Percentiles rank a stretch among this genome's conserved stretches.
phyloP scores from a whole-genome alignment of 2,888 invertebrate species.

The Eupithecia insigniata region DNA sequence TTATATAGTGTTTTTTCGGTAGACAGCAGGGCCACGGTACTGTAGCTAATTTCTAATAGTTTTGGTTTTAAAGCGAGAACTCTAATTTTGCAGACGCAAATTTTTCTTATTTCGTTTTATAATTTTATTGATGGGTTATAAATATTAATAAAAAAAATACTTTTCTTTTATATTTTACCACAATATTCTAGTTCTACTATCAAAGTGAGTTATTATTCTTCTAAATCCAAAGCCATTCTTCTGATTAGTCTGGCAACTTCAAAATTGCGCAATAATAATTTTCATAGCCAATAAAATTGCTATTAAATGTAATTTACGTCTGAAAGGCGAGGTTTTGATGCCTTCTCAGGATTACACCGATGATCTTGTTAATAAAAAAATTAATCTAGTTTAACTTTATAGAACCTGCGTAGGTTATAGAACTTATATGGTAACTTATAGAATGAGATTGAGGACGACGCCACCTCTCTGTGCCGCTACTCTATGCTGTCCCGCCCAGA shows the following conservation, averaged over 20 bases:
- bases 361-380: neutral
- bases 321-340: slow-evolving; percentile 43
- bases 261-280: slow-evolving; percentile 67
- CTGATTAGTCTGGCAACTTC: slow-evolving; percentile 63
- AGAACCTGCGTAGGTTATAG: too few relatives aligned
- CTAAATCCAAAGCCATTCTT: slow-evolving; percentile 62
- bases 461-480: too few relatives aligned
- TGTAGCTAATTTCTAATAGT: neutral
- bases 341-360: slow-evolving; percentile 40
- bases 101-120: neutral
- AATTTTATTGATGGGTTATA: neutral
- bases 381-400: slow-evolving; percentile 7
- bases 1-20: neutral
- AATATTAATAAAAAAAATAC: neutral
- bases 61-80: too few relatives aligned
- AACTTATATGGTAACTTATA: too few relatives aligned
- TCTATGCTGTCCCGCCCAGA: too few relatives aligned
- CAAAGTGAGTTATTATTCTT: slow-evolving; percentile 35
- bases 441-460: too few relatives aligned
- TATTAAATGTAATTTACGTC: slow-evolving; percentile 61
- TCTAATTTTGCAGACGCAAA: too few relatives aligned
- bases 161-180: neutral
- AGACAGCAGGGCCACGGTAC: neutral
- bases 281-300: slow-evolving; percentile 65
- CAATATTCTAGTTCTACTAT: neutral